A percentile compares a stretch with the other conserved stretches of the same genome.
Conservation (phyloP, 2,888 invertebrate species). For the Pristionchus exspectatus region DNA sequence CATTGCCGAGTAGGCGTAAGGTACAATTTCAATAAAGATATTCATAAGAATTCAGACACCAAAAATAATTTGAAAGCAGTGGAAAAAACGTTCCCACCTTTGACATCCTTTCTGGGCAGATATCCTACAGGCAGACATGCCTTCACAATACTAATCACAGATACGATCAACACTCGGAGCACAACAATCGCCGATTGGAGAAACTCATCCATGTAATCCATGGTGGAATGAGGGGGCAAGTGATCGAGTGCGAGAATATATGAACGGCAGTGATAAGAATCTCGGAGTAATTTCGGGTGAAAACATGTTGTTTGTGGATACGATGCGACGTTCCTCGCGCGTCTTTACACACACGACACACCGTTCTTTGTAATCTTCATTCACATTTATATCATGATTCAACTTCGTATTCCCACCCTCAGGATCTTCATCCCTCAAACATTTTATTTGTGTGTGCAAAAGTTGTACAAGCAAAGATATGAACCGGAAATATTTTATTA, state of each 20-base stretch:
- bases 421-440: neutral
- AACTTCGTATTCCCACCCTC: neutral
- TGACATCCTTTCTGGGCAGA: conserved; percentile 84
- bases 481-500: too few species aligned
- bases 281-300: neutral
- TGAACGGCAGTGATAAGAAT: neutral
- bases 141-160: conserved; percentile 57
- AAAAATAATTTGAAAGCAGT: too few species aligned
- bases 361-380: neutral
- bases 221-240: neutral
- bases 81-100: too few species aligned
- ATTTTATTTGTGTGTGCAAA: neutral
- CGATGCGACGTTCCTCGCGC: neutral
- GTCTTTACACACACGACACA: neutral
- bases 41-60: too few species aligned
- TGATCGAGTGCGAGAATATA: neutral
- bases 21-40: too few species aligned
- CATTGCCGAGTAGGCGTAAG: too few species aligned
- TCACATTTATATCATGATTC: neutral
- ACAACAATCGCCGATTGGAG: neutral
- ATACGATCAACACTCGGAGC: neutral
- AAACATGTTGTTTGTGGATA: neutral
- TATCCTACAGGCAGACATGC: conserved; percentile 69
- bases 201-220: conserved; percentile 15
- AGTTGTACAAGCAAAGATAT: too few species aligned